A percentile compares a stretch with the other conserved stretches of the same genome.
Evolutionary conservation across 64 coral and sea anemone genomes (phyloP).

Genomic region (Orbicella faveolata): DNA sequence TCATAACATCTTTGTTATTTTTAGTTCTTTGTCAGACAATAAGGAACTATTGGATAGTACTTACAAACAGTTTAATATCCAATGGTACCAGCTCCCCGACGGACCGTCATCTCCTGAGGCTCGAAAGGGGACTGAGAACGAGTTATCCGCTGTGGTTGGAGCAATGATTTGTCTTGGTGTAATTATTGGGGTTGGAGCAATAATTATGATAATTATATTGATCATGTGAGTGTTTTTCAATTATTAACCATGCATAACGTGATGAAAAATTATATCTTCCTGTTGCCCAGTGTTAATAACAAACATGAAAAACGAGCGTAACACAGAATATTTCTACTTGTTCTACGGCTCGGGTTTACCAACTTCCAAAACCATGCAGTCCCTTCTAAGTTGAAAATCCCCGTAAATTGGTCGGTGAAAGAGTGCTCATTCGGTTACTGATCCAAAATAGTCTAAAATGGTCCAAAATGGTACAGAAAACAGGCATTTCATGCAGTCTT

Average conservation of each 20-base stretch:
- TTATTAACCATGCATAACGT: no score
- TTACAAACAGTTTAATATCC: conserved; percentile 57
- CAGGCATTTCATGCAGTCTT: no score
- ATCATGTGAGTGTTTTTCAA: conserved; percentile 50
- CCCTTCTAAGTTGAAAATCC: no score
- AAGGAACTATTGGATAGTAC: neutral
- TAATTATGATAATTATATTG: conserved; percentile 74
- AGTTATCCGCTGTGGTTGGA: conserved; percentile 54
- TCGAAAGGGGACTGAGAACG: neutral
- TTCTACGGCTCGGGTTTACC: no score
- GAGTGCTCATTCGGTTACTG: no score
- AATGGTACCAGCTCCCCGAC: conserved; percentile 14
- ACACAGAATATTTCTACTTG: no score
- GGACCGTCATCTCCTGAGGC: neutral
- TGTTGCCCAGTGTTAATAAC: no score
- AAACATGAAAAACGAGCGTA: neutral
- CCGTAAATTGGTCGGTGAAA: no score
- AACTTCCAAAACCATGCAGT: no score
- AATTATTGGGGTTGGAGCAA: conserved; percentile 68
- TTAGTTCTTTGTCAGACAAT: neutral
- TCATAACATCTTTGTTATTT: neutral
- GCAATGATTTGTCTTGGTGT: conserved; percentile 73
- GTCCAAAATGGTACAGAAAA: no score
- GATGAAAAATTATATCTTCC: no score
- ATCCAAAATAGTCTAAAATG: no score